phyloP scores from a whole-genome alignment of 2,797 vertebrate species.

The Platalea minor region DNA sequence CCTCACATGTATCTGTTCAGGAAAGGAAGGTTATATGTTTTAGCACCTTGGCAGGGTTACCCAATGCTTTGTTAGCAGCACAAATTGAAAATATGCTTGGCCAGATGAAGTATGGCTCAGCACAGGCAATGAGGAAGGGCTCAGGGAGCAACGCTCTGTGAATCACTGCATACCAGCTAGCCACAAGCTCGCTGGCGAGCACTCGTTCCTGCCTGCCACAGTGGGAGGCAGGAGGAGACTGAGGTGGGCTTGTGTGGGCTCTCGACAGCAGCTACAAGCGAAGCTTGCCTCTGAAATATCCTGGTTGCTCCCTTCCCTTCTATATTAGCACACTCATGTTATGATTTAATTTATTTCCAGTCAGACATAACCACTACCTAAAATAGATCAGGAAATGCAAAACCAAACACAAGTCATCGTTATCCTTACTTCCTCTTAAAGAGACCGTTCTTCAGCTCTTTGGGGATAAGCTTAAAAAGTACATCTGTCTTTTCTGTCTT shows the following conservation, averaged over 20 bases:
- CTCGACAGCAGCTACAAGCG: rapidly evolving
- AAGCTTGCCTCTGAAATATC: neutral
- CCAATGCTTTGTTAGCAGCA: neutral
- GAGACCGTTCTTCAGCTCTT: neutral
- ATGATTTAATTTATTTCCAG: neutral
- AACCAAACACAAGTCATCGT: neutral
- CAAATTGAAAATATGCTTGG: neutral
- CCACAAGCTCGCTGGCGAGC: rapidly evolving
- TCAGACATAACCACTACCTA: neutral
- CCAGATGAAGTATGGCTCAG: neutral
- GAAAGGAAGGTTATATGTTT: neutral
- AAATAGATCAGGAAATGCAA: neutral
- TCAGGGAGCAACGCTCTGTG: neutral
- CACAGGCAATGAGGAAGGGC: neutral
- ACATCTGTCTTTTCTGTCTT: neutral
- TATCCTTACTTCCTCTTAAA: neutral
- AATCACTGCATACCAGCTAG: neutral
- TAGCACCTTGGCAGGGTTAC: neutral
- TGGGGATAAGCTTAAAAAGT: neutral
- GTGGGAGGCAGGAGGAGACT: neutral
- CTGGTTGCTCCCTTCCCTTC: neutral
- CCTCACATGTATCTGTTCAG: neutral
- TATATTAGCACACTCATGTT: neutral
- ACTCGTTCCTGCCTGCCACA: neutral
- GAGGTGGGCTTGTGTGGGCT: neutral